Percentiles rank a stretch among this genome's conserved stretches.
Evolutionary conservation across 2,888 invertebrate genomes (phyloP).

Genomic region (Lucinisca nassula): DNA sequence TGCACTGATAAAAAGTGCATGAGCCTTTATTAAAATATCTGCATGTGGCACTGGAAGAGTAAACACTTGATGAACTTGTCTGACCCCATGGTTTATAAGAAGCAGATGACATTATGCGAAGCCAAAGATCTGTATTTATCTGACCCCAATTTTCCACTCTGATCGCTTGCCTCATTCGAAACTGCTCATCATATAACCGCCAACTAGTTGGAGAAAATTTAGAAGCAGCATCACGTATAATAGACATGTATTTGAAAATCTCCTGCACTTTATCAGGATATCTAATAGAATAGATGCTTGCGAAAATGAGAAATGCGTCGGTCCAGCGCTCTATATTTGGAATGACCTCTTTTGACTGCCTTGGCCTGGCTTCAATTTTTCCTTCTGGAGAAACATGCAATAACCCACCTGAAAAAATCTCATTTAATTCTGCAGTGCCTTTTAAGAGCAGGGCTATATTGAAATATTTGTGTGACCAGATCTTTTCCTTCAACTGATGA

Average conservation of each 20-base stretch:
- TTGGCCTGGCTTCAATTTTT: not conserved
- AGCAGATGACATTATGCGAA: slow-evolving; percentile 2
- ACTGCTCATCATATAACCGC: slow-evolving; percentile 27
- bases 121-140: slow-evolving; percentile 40
- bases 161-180: slow-evolving; percentile 19
- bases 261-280: slow-evolving; percentile 1
- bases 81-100: not conserved
- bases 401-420: slow-evolving; percentile 3
- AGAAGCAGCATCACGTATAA: slow-evolving; percentile 14
- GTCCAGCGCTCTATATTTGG: slow-evolving; percentile 18
- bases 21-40: not conserved
- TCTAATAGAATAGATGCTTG: not conserved
- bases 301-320: slow-evolving; percentile 16
- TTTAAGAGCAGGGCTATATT: not conserved
- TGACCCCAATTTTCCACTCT: not conserved
- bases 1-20: slow-evolving; percentile 4
- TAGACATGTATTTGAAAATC: slow-evolving; percentile 6
- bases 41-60: not conserved
- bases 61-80: not conserved
- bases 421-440: not conserved
- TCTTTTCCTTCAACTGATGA: not conserved
- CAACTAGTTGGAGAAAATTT: not conserved
- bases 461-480: not conserved
- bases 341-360: slow-evolving; percentile 1
- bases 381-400: not conserved